Base-by-base conservation (phyloP, 1,140 invertebrate genomes). In the Rhizoglyphus robini region DNA sequence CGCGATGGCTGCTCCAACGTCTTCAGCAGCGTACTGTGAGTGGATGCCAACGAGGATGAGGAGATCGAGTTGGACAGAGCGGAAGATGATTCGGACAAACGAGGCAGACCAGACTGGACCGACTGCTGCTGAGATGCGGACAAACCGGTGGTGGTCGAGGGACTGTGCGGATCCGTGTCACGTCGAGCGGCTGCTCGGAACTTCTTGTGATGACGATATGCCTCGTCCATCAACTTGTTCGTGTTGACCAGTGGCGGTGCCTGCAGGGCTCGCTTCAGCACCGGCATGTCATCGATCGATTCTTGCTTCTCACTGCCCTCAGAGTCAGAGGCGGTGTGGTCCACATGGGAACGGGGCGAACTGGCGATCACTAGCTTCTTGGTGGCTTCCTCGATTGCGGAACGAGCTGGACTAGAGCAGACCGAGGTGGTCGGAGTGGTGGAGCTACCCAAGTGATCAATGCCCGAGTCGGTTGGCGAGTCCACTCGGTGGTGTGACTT, bases 171-270 rank as follows among this genome's bases (percentile, higher is more conserved):
- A 13, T 65, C 27, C 70, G 65, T 29, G 13, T 64, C 49, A 2
- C 31, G n/a, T 86, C 63, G 59, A 63, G 4, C 87, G 77, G 71
- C 69, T n/a, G 71, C 71, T 3, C 90, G 82, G 81, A 94, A 93
- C 74, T 94, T 94, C 75, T 94, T 94, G 79, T 94, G 90, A 49
- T 89, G 88, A 72, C 91, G 89, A 78, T 93, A 93, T 0, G 89
- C 89, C 76, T 92, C 89, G 73, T 92, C 89, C 88, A 93, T 92
- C 41, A 93, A 75, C 0, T 87, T 86, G 71, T 88, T 88, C 47
- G 88, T 88, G 59, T 69, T 72, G 29, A 73, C 61, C 1, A 92
- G 77, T 0, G 90, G 90, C 0, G 90, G 90, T 1, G 90, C 90
- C 74, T 93, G 88, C 0, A 94, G 80, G 0, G 91, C 90, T 29